Base-by-base conservation (phyloP, 2,888 invertebrate genomes). In the Leptogaster cylindrica region DNA sequence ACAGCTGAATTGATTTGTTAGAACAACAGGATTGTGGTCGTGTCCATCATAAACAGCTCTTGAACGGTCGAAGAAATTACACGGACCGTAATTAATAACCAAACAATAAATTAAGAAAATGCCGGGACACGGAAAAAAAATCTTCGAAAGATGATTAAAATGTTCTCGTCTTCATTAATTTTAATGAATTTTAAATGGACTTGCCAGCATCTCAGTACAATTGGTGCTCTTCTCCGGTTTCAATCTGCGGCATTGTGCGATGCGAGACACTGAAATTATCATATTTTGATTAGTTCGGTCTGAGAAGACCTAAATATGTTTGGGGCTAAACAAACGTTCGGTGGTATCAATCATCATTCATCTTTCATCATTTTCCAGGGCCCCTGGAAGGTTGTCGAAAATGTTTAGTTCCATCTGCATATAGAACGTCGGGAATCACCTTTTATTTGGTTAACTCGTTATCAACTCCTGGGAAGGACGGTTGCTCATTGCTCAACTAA, bases 81-180 rank as follows among this genome's bases (percentile, higher is more conserved):
- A 51, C 55, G 48, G 66, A 66, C 63, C 44, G 65, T 70, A 67
- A 70, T 70, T 70, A 70, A 67, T 70, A 67, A 67, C 70, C 63
- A 33, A 65, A 70, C 65, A 67, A 70, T 67, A 67, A 67, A 70
- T 70, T 58, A 70, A 48, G 65, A 63, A 50, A 33, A 58, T 28
- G 33, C 51, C 61, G 51, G 41, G 61, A 46, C 46, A 63, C 63
- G 48, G n/a, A n/a, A n/a, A n/a, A 41, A 41, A 64, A 39, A 50
- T 46, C 44, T 51, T 67, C 68, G 65, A 67, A 68, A 70, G 71
- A 72, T 73, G 73, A 73, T 73, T 73, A 73, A 73, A 73, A 73
- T 73, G 73, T 73, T 73, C 72, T 72, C 69, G 68, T 71, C 69
- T 73, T 73, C 73, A 73, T 73, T 73, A 73, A 73, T 73, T 73